A percentile compares a stretch with the other conserved stretches of the same genome.
phyloP scores from a whole-genome alignment of 1,140 invertebrate species.

The Procambarus clarkii region DNA sequence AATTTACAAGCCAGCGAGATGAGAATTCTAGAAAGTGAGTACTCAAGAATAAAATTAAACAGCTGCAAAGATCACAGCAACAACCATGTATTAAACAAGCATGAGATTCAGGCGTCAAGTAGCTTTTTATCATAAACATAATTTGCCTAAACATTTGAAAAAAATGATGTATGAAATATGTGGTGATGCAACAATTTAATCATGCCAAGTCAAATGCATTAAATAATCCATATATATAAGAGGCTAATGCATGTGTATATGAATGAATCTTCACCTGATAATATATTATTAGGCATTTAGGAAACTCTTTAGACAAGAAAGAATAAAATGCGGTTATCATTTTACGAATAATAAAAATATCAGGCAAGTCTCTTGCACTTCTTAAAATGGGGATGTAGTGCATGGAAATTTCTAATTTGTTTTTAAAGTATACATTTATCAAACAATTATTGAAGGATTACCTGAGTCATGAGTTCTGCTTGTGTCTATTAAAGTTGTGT shows the following conservation, averaged over 20 bases:
- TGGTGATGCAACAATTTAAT: background rate
- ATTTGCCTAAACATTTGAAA: background rate
- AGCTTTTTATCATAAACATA: background rate
- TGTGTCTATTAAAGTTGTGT: slow-evolving; percentile 29
- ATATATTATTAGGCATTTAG: background rate
- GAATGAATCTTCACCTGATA: background rate
- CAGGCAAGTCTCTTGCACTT: background rate
- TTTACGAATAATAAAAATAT: background rate
- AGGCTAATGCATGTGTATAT: background rate
- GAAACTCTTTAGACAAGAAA: background rate
- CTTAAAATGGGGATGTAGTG: background rate
- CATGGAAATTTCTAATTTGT: background rate
- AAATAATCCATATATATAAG: background rate
- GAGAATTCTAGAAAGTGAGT: background rate
- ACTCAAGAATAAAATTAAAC: background rate
- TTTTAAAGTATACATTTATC: slow-evolving; percentile 4
- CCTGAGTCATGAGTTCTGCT: slow-evolving; percentile 25
- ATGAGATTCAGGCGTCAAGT: slow-evolving; percentile 3
- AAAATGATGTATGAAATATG: background rate
- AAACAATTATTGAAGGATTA: slow-evolving; percentile 9
- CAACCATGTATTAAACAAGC: background rate
- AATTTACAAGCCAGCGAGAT: background rate
- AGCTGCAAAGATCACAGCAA: background rate
- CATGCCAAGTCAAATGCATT: background rate
- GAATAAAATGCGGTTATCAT: background rate